These are phyloP conservation scores for Sebastes trivittatus DNA, from an alignment of 2,797 vertebrate species.

Conservation along the genomic window DNA sequence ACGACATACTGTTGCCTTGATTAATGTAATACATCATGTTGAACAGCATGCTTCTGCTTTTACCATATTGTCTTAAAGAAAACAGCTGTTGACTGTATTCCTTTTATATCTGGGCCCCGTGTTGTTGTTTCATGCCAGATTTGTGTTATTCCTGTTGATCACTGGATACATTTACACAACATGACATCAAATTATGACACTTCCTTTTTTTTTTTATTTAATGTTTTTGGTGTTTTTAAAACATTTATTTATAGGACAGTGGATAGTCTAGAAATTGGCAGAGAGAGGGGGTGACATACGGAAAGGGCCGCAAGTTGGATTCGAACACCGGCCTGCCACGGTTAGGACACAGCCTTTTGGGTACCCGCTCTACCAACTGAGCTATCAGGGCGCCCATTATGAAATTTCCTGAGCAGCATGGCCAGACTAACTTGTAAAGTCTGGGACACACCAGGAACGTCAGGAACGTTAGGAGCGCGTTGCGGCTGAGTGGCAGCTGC, in stretches of 20 bases:
- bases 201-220: background rate
- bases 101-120: background rate
- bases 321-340: too few relatives aligned
- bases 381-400: background rate
- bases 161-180: background rate
- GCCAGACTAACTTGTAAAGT: background rate
- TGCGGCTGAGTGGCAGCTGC: too few relatives aligned
- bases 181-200: background rate
- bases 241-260: too few relatives aligned
- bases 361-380: too few relatives aligned
- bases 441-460: too few relatives aligned
- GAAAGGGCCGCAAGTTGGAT: too few relatives aligned
- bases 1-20: conserved; percentile 15
- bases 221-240: too few relatives aligned
- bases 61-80: conserved; percentile 23
- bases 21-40: conserved; percentile 23
- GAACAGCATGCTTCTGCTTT: conserved; percentile 18
- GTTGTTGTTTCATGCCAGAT: background rate
- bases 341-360: too few relatives aligned
- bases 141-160: background rate
- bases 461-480: too few relatives aligned
- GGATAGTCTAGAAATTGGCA: too few relatives aligned
- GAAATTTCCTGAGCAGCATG: background rate
- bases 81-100: conserved; percentile 19
- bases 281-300: too few relatives aligned